A percentile compares a stretch with the other conserved stretches of the same genome.
These are phyloP conservation scores for Nebria ingens DNA, from an alignment of 1,140 invertebrate species.

Conservation along the genomic window DNA sequence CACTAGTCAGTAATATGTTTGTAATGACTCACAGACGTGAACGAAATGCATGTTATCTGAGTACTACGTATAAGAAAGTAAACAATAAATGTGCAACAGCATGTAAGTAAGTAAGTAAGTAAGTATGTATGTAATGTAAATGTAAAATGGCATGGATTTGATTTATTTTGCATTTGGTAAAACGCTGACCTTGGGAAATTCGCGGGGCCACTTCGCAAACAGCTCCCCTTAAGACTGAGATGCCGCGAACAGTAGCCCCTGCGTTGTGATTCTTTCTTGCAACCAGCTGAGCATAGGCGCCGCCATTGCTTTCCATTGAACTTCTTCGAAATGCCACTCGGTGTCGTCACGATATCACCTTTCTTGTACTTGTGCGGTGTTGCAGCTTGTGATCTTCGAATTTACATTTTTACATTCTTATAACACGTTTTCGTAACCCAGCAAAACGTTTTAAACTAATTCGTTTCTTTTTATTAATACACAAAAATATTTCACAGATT, in stretches of 20 bases:
- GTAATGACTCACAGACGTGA: too few species aligned
- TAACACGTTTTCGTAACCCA: too few species aligned
- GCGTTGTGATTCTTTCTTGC: constrained; percentile 96
- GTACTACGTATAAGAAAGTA: too few species aligned
- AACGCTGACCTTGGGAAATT: constrained; percentile 28
- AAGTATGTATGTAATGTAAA: background rate
- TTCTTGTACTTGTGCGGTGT: constrained; percentile 97
- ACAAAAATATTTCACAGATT: too few species aligned
- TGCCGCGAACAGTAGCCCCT: constrained; percentile 93
- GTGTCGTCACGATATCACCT: constrained; percentile 93
- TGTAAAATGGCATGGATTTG: background rate
- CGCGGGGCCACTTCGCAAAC: constrained; percentile 33
- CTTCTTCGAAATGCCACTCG: constrained; percentile 95
- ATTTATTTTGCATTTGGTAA: background rate
- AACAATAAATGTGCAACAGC: too few species aligned
- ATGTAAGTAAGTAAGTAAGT: background rate
- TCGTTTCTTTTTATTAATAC: too few species aligned
- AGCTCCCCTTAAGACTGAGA: constrained; percentile 75
- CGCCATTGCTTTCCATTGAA: constrained; percentile 99
- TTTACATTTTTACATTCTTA: background rate
- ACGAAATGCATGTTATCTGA: too few species aligned
- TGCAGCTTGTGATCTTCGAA: constrained; percentile 72
- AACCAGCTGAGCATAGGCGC: constrained; percentile 87
- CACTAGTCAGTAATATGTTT: too few species aligned
- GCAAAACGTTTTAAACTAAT: too few species aligned